Evolutionary conservation across 1,140 invertebrate species (phyloP), one percentile per base, ranked within the genome.

Genomic region (Melipona quadrifasciata): DNA sequence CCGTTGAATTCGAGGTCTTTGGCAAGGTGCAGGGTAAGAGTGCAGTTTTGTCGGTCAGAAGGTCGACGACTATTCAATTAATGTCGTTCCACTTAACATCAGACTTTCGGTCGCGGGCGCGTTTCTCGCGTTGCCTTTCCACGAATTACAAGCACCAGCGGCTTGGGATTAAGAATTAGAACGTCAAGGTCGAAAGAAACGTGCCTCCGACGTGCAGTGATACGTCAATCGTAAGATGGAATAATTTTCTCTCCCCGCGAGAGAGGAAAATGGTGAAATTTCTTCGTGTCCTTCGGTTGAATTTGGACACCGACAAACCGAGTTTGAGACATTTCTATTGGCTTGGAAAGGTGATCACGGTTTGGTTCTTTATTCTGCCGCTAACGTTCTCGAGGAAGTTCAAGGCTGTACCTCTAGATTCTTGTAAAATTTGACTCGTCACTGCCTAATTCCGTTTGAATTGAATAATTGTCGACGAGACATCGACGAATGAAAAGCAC

Each of bases 1-100:
- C 97, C 71, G 97, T 98, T 21, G 98, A 98, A 87, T 98, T 98
- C 91, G 98, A 98, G 95, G 97, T 98, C 67, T 98, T 96, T 90
- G 98, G 98, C 83, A 97, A 97, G 94, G 97, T 98, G 55, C 97
- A 98, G 96, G 98, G 98, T 98, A 95, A 94, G 94, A n/a, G 47
- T 53, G 79, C 39, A 58, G 31, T 47, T 76, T 75, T 47, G 8
- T 76, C 24, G 31, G 6, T 21, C 80, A 12, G 6, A 6, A 67
- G 27, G 3, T 64, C 65, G n/a, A 21, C 47, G 47, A 3, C 4
- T 61, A 74, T 74, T 74, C 75, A 34, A 34, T 75, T n/a, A n/a
- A 71, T n/a, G 12, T 71, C 14, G 68, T 71, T 71, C 39, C 24
- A 1, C 24, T n/a, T 17, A 6, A 47, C n/a, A 71, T 0, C 12